A percentile compares a stretch with the other conserved stretches of the same genome.
phyloP scores from a whole-genome alignment of 2,113 vertebrate genomes.

The Varanus komodoensis region DNA sequence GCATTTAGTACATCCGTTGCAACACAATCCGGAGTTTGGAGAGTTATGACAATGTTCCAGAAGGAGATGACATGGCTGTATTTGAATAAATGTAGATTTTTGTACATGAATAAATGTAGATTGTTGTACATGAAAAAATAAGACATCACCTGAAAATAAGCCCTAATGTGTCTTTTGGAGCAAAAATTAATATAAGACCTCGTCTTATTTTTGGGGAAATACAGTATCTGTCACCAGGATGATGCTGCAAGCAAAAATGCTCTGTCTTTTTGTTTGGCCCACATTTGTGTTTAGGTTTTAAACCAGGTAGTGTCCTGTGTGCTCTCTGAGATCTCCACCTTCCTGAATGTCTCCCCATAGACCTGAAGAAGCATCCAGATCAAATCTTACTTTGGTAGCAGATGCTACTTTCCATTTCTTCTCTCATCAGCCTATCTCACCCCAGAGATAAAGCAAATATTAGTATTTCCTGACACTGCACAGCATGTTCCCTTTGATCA shows the following conservation, averaged over 20 bases:
- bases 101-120: too few species aligned
- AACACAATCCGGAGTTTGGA: too few species aligned
- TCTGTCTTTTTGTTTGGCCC: neutral
- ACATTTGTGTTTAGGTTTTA: neutral
- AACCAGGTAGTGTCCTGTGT: neutral
- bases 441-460: conserved; percentile 21
- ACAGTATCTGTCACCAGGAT: neutral
- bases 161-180: too few species aligned
- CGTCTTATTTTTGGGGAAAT: too few species aligned
- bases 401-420: neutral
- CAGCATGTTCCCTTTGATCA: conserved; percentile 1
- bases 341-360: neutral
- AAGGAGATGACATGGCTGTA: too few species aligned
- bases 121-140: too few species aligned
- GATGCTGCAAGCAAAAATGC: conserved; percentile 1
- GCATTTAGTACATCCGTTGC: too few species aligned
- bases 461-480: conserved; percentile 8
- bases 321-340: neutral
- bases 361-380: neutral
- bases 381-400: neutral
- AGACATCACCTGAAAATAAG: too few species aligned
- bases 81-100: too few species aligned
- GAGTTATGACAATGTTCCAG: too few species aligned
- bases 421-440: conserved; percentile 3
- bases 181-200: too few species aligned